Base-by-base conservation (phyloP, 2,888 invertebrate genomes). In the Nudaria mundana region DNA sequence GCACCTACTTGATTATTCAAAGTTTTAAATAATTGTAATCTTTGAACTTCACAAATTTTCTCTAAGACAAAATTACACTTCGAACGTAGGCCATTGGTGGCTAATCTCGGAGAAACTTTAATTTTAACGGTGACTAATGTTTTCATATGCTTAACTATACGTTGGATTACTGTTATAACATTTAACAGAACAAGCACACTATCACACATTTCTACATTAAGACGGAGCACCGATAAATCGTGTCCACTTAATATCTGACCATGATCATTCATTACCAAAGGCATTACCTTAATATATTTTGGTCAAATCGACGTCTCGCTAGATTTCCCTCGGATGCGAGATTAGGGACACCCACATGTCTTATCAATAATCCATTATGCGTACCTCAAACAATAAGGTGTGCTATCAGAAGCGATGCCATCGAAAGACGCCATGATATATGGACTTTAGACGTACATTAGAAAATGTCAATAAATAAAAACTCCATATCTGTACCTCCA, bases 341-440 rank as follows among this genome's bases (percentile, higher is more conserved):
- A 86, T 86, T 83, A 84, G 70, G 83, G 74, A 85, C 86, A 85
- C 86, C 87, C 87, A 86, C 85, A 73, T 82, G 65, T 75, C 79
- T 86, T 87, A 88, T 88, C 87, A 88, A 83, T 86, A 88, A 86
- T 86, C 87, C 85, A 88, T 88, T 88, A 87, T 76, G 71, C 69
- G 76, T 75, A 81, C 71, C 71, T 66, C 79, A 84, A 86, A 88
- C 88, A 88, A 88, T 87, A 76, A 81, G 71, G 66, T 60, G 63
- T 66, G 79, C 81, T 87, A 87, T 88, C 87, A 71, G 76, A 56
- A 59, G 60, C 66, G 64, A 49, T 52, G 57, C 68, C 78, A 84
- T 83, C 81, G 70, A 49, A 52, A 50, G 55, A 56, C 54, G 62
- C 60, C 71, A 80, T 87, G 87, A 88, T 84, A 84, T 81, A 88